A percentile compares a stretch with the other conserved stretches of the same genome.
Evolutionary conservation across 2,888 invertebrate genomes (phyloP).

Genomic region (Chirona hameri): DNA sequence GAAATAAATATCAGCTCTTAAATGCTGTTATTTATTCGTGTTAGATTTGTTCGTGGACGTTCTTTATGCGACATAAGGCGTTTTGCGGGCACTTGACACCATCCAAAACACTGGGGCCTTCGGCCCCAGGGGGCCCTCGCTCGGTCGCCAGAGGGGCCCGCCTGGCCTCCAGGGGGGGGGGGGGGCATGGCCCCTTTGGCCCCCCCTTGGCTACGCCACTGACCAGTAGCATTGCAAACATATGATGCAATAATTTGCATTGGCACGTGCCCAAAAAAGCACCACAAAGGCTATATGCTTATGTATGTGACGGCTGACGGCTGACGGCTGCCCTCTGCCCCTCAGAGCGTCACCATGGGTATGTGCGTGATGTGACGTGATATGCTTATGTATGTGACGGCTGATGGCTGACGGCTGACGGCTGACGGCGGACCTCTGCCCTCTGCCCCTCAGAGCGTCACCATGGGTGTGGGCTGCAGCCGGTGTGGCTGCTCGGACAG

Average conservation of each 20-base stretch:
- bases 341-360: background rate
- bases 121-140: too few species aligned
- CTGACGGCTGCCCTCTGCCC: background rate
- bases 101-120: too few species aligned
- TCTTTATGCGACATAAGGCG: too few species aligned
- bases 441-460: background rate
- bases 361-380: background rate
- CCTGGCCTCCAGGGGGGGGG: too few species aligned
- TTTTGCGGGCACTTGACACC: too few species aligned
- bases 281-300: background rate
- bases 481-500: background rate
- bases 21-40: too few species aligned
- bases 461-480: slow-evolving; percentile 1
- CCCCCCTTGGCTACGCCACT: too few species aligned
- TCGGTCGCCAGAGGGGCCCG: too few species aligned
- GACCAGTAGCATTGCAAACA: background rate
- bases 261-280: background rate
- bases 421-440: background rate
- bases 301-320: background rate
- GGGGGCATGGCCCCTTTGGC: too few species aligned
- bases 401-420: background rate
- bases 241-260: too few species aligned
- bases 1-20: too few species aligned
- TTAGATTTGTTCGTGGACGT: too few species aligned
- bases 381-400: background rate